Percentiles rank a stretch among this genome's conserved stretches.
phyloP scores from a whole-genome alignment of 2,797 vertebrate genomes.

The Melopsittacus undulatus region DNA sequence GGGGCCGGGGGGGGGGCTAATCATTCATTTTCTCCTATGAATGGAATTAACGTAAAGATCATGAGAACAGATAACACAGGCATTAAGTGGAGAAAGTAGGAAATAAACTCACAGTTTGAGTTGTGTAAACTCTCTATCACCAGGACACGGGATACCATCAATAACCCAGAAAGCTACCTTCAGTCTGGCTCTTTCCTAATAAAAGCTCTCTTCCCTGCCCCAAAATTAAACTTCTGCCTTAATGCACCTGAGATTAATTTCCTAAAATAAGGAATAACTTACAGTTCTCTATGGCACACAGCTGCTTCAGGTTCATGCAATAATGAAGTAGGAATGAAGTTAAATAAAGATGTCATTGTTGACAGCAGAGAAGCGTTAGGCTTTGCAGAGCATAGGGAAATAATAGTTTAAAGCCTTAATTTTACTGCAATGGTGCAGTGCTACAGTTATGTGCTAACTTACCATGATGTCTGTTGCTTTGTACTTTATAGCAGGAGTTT shows the following conservation, averaged over 20 bases:
- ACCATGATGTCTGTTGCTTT: accelerated
- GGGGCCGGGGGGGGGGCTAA: not conserved
- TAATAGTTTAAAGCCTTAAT: not conserved
- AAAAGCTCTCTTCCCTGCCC: not conserved
- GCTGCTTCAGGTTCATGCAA: not conserved
- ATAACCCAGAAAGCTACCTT: not conserved
- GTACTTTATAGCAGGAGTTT: not conserved
- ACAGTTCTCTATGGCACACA: not conserved
- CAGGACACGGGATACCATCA: not conserved
- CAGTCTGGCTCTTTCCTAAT: not conserved
- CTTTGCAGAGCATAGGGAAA: not conserved
- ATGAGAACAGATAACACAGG: not conserved
- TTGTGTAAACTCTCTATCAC: not conserved
- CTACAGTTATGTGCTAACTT: not conserved
- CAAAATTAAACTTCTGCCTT: not conserved
- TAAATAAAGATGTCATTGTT: not conserved
- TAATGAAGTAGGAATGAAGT: not conserved
- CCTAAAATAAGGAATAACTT: not conserved
- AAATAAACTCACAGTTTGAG: not conserved
- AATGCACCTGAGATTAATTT: not conserved
- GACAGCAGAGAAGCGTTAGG: not conserved
- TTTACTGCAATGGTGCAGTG: not conserved
- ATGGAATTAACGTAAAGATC: not conserved
- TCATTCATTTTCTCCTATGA: not conserved
- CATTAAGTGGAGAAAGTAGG: not conserved